Evolutionary conservation across 2,888 invertebrate genomes (phyloP).

Genomic region (Anarsia innoxiella): DNA sequence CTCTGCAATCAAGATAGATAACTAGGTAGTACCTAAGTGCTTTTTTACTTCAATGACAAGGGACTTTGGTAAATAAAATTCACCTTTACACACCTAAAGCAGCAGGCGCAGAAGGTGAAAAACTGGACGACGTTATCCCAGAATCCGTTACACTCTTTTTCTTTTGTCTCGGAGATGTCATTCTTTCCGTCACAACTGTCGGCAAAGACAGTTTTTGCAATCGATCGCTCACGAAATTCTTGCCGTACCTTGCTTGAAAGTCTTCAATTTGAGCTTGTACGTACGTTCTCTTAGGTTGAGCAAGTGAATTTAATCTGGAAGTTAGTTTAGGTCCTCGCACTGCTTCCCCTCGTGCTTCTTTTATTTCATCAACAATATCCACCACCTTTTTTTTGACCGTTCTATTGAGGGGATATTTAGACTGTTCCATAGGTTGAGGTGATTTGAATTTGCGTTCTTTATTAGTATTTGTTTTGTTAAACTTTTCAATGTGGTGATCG

Average conservation of each 20-base stretch:
- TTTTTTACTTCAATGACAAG: no score
- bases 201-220: slow-evolving; percentile 35
- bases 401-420: not conserved
- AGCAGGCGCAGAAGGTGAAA: slow-evolving; percentile 26
- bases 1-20: no score
- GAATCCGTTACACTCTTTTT: slow-evolving; percentile 18
- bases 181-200: not conserved
- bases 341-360: slow-evolving; percentile 64
- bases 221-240: slow-evolving; percentile 35
- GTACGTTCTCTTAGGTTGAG: slow-evolving; percentile 56
- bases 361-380: slow-evolving; percentile 57
- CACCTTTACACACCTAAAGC: slow-evolving; percentile 67
- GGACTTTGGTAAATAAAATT: slow-evolving; percentile 35
- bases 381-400: slow-evolving; percentile 34
- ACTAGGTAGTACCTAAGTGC: no score
- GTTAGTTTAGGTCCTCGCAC: slow-evolving; percentile 50
- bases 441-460: slow-evolving; percentile 4
- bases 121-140: slow-evolving; percentile 12
- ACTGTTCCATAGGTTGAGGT: not conserved
- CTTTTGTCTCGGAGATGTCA: not conserved
- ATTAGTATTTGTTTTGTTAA: slow-evolving; percentile 2
- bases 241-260: slow-evolving; percentile 39
- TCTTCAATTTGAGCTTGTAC: slow-evolving; percentile 51
- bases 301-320: slow-evolving; percentile 50
- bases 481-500: slow-evolving; percentile 21